These are phyloP conservation scores for Micromesistius poutassou DNA, from an alignment of 2,797 vertebrate species.

Conservation along the genomic window DNA sequence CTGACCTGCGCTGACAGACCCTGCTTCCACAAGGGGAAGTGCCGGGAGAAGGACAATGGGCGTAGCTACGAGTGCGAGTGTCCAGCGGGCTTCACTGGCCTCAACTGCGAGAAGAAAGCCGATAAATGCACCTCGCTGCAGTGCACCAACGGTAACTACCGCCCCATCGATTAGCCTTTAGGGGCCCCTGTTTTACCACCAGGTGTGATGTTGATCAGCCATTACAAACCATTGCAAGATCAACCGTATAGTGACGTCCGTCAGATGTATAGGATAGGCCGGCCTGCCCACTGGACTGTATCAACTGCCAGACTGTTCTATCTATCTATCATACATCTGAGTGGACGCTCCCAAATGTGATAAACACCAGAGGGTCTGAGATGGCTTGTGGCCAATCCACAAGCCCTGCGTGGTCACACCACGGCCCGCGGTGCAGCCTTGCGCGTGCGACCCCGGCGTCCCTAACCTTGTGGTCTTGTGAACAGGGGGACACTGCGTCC, in stretches of 20 bases:
- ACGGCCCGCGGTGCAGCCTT: no score
- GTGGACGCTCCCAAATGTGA: not conserved
- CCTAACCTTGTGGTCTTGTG: constrained; percentile 20
- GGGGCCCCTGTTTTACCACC: not conserved
- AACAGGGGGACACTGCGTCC: constrained; percentile 86
- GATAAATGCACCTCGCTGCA: constrained; percentile 92
- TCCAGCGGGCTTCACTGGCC: constrained; percentile 88
- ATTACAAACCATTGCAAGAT: not conserved
- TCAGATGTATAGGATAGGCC: not conserved
- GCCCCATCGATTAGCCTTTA: not conserved
- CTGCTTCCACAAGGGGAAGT: constrained; percentile 92
- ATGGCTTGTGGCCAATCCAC: not conserved
- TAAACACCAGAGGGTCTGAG: not conserved
- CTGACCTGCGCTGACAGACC: constrained; percentile 88
- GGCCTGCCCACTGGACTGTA: not conserved
- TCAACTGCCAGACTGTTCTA: not conserved
- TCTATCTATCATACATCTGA: not conserved
- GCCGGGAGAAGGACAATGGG: constrained; percentile 81
- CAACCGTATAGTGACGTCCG: not conserved
- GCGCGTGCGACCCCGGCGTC: not conserved
- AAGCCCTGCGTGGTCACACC: not conserved
- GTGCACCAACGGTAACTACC: constrained; percentile 85
- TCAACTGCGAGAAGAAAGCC: constrained; percentile 96
- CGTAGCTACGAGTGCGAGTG: constrained; percentile 86
- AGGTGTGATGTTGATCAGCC: not conserved